A percentile compares a stretch with the other conserved stretches of the same genome.
These are phyloP conservation scores for Centropyge bicolor DNA, from an alignment of 2,797 vertebrate genomes.

Conservation along the genomic window DNA sequence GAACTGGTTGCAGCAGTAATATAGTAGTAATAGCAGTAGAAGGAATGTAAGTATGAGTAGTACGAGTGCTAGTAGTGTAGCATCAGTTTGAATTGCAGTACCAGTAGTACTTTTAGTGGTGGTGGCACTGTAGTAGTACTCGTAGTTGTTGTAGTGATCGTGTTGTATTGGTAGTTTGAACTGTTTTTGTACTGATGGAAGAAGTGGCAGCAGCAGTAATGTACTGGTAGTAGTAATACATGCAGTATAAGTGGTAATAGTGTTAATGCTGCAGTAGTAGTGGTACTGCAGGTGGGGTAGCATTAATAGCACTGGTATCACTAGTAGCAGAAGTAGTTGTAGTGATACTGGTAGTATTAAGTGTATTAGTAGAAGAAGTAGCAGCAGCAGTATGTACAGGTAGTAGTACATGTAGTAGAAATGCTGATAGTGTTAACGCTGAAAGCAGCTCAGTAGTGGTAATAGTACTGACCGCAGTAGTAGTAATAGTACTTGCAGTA, in stretches of 20 bases:
- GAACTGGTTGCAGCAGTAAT: neutral
- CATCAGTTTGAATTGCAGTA: neutral
- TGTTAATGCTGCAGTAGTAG: neutral
- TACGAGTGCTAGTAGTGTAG: neutral
- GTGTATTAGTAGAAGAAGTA: no score
- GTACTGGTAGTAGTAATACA: neutral
- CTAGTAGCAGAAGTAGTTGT: neutral
- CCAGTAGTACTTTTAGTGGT: neutral
- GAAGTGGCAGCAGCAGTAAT: neutral
- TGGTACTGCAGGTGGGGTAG: neutral
- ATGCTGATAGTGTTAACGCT: no score
- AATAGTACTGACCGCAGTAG: neutral
- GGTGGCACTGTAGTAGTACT: neutral
- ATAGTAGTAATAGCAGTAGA: neutral
- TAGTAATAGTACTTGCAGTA: neutral
- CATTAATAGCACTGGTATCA: neutral
- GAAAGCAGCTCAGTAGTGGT: neutral
- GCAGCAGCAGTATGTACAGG: no score
- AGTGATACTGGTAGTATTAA: neutral
- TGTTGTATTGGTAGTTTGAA: no score
- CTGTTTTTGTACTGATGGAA: neutral
- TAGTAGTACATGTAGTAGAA: no score
- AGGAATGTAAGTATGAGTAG: neutral
- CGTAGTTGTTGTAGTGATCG: neutral
- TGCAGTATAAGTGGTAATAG: neutral